Conservation (phyloP, 2,797 vertebrate species). For the Pagetopsis macropterus region DNA sequence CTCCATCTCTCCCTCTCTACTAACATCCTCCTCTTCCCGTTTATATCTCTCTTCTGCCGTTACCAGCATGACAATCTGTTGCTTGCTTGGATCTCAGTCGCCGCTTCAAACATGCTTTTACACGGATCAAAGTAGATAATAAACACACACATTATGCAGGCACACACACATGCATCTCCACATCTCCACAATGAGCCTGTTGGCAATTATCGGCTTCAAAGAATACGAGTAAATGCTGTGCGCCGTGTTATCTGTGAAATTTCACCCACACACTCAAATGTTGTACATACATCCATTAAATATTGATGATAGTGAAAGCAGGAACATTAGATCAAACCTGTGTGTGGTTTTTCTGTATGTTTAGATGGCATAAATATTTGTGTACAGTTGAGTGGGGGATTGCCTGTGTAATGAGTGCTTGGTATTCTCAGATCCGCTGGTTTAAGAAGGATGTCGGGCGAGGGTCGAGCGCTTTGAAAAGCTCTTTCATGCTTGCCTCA, state of each 20-base stretch:
- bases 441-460: slow-evolving; percentile 29
- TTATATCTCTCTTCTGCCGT: slow-evolving; percentile 3
- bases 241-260: slow-evolving; percentile 24
- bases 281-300: slow-evolving; percentile 5
- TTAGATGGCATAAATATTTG: background rate
- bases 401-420: slow-evolving; percentile 40
- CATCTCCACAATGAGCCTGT: slow-evolving; percentile 50
- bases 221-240: slow-evolving; percentile 40
- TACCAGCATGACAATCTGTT: slow-evolving; percentile 32
- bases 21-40: background rate
- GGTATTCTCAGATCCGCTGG: slow-evolving; percentile 46
- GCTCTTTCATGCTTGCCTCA: slow-evolving; percentile 42
- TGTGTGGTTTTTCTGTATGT: background rate
- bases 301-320: background rate
- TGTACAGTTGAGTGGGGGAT: slow-evolving; percentile 35
- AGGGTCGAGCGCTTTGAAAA: slow-evolving; percentile 38
- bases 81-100: slow-evolving; percentile 27
- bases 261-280: slow-evolving; percentile 19
- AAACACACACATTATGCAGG: slow-evolving; percentile 12
- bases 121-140: slow-evolving; percentile 63
- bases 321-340: slow-evolving; percentile 7
- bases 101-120: slow-evolving; percentile 63
- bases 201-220: slow-evolving; percentile 71
- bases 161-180: slow-evolving; percentile 2
- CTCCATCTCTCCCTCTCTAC: background rate